A percentile compares a stretch with the other conserved stretches of the same genome.
phyloP scores from a whole-genome alignment of 2,888 invertebrate genomes.

The Phalera bucephala region DNA sequence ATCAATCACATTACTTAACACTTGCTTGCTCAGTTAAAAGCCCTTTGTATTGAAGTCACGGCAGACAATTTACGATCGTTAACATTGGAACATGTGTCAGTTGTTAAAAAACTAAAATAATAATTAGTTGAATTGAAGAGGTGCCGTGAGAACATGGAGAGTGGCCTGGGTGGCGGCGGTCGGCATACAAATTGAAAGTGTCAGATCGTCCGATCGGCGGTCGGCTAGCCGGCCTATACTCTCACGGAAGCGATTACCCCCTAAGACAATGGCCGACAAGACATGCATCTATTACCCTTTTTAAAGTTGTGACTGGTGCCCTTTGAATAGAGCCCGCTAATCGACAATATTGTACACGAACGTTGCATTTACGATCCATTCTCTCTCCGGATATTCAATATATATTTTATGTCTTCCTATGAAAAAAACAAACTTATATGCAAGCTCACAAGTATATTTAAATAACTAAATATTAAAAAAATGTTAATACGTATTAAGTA shows the following conservation, averaged over 20 bases:
- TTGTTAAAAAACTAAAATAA: constrained; percentile 65
- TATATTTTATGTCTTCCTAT: no score
- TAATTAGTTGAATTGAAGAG: constrained; percentile 70
- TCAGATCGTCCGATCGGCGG: constrained; percentile 57
- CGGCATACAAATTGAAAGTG: constrained; percentile 70
- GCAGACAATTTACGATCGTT: constrained; percentile 45
- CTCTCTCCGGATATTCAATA: neutral
- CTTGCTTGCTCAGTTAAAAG: constrained; percentile 26
- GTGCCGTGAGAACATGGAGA: constrained; percentile 73
- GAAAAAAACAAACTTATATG: no score
- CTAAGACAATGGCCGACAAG: constrained; percentile 77
- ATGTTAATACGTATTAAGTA: no score
- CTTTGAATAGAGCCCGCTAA: constrained; percentile 55
- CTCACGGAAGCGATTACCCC: constrained; percentile 79
- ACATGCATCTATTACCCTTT: constrained; percentile 79
- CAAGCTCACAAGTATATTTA: no score
- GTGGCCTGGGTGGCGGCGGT: constrained; percentile 57
- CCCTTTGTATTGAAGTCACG: constrained; percentile 55
- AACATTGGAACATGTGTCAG: constrained; percentile 57
- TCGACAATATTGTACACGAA: constrained; percentile 35
- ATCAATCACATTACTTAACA: constrained; percentile 16
- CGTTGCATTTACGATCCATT: constrained; percentile 8
- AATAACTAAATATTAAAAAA: no score
- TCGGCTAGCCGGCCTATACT: constrained; percentile 45
- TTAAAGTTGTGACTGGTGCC: constrained; percentile 59